Evolutionary conservation across 2,113 vertebrate species (phyloP), one percentile per base, ranked within the genome.

Genomic region (Pluvialis apricaria): DNA sequence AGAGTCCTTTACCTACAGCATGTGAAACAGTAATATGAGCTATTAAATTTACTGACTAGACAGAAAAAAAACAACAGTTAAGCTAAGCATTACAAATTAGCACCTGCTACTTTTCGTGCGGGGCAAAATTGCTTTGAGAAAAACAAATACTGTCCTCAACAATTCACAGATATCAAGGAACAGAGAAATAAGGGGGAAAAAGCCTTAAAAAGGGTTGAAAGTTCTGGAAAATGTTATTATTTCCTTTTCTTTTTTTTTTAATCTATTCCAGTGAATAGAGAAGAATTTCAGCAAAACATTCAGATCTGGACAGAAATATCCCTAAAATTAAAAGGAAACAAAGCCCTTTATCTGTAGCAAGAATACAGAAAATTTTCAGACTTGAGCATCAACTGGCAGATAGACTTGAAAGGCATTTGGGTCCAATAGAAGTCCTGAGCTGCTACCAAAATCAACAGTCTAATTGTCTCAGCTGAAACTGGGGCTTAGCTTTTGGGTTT

Each of bases 401-500:
- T 79, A 94, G 73, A 82, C 51, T 81, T 93, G 78, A 96, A 96
- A 97, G 54, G 92, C 90, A 96, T 97, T 97, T 96, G 88, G 77
- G 93, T 94, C 77, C 64, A 97, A 86, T 95, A 96, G 94, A 95
- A 95, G 86, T 95, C 82, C 94, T 97, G 94, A 96, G 90, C 80
- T 94, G 62, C 79, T 94, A 97, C 96, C 97, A 97, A 97, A 96
- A 95, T 75, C 96, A 97, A 97, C 94, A 97, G 88, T 88, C 66
- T 96, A 96, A 95, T 97, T 97, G 95, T 97, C 92, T 97, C 93
- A 91, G 82, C 77, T 94, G 95, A 97, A 97, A 94, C 91, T 93
- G 71, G 77, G 93, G 71, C 94, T 96, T 90, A 97, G 85, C 85
- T 94, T 92, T 94, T 86, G 85, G 92, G 95, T 96, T 97, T 97